Evolutionary conservation across 2,888 invertebrate genomes (phyloP).

Genomic region (Lacanobia oleracea): DNA sequence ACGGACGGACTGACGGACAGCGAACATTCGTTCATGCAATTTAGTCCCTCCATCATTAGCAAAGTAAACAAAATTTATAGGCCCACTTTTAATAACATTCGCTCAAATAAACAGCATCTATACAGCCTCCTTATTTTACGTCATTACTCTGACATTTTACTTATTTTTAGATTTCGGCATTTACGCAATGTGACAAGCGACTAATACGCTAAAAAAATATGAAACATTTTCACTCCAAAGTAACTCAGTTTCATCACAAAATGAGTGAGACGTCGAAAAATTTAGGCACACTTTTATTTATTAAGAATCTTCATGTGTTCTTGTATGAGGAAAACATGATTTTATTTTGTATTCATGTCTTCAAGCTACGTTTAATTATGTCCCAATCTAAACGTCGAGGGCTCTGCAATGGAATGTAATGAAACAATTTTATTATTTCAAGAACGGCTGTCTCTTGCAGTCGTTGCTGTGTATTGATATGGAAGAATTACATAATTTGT

Average conservation of each 20-base stretch:
- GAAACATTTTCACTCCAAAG: slow-evolving; percentile 43
- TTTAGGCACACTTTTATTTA: slow-evolving; percentile 36
- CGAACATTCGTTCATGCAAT: neutral
- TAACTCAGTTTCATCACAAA: slow-evolving; percentile 30
- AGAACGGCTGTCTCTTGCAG: slow-evolving; percentile 1
- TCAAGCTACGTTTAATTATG: slow-evolving; percentile 36
- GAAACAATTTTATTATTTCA: slow-evolving; percentile 29
- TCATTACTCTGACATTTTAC: slow-evolving; percentile 26
- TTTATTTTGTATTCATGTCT: slow-evolving; percentile 47
- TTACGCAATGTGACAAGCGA: slow-evolving; percentile 30
- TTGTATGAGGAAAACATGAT: slow-evolving; percentile 39
- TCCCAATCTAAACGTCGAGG: slow-evolving; percentile 27
- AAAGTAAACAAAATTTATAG: neutral
- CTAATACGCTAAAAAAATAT: slow-evolving; percentile 28
- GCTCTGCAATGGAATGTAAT: slow-evolving; percentile 20
- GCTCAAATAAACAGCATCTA: neutral
- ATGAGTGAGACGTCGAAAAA: slow-evolving; percentile 16
- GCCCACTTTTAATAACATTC: neutral
- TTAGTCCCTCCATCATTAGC: too few relatives aligned
- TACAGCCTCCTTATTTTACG: slow-evolving; percentile 1
- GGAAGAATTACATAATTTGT: slow-evolving; percentile 20
- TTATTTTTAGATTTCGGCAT: slow-evolving; percentile 15
- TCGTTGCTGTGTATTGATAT: neutral
- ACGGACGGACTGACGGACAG: too few relatives aligned
- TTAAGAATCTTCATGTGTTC: slow-evolving; percentile 27